Evolutionary conservation across 2,797 vertebrate species (phyloP).

Genomic region (Anableps anableps): DNA sequence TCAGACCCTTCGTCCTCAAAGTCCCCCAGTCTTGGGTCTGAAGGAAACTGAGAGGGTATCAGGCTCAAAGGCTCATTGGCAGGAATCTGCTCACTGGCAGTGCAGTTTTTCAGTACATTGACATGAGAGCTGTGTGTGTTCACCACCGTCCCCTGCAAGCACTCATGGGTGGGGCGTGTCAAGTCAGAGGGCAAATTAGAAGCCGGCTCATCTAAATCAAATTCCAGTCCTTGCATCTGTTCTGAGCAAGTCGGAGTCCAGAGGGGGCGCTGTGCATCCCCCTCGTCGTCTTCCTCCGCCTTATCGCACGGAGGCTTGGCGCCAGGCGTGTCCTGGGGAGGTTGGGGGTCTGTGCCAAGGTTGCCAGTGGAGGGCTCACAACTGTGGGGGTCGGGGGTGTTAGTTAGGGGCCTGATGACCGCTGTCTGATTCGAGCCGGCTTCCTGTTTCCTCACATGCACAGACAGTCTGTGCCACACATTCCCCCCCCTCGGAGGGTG

Average conservation of each 20-base stretch:
- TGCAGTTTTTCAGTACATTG: conserved; percentile 74
- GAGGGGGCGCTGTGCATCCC: conserved; percentile 65
- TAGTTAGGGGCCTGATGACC: conserved; percentile 99
- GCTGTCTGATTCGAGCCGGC: conserved; percentile 98
- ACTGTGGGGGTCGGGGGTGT: conserved; percentile 86
- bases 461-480: conserved; percentile 99
- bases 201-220: conserved; percentile 78
- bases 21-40: conserved; percentile 74
- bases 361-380: conserved; percentile 79
- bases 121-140: conserved; percentile 83
- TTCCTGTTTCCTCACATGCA: conserved; percentile 98
- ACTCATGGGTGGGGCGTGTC: conserved; percentile 78
- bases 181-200: conserved; percentile 81
- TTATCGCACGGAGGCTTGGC: conserved; percentile 91
- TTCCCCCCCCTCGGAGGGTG: conserved; percentile 94
- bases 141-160: conserved; percentile 84
- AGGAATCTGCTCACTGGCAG: conserved; percentile 69
- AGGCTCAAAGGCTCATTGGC: conserved; percentile 72
- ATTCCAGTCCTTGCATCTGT: conserved; percentile 76
- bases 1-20: conserved; percentile 79
- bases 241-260: conserved; percentile 79
- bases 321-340: conserved; percentile 87
- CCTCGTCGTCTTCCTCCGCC: conserved; percentile 84
- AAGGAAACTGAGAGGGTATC: conserved; percentile 73
- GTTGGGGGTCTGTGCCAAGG: conserved; percentile 87